Percentiles rank a stretch among this genome's conserved stretches.
Evolutionary conservation across 2,797 vertebrate species (phyloP).

Genomic region (Ctenopoma multispine): DNA sequence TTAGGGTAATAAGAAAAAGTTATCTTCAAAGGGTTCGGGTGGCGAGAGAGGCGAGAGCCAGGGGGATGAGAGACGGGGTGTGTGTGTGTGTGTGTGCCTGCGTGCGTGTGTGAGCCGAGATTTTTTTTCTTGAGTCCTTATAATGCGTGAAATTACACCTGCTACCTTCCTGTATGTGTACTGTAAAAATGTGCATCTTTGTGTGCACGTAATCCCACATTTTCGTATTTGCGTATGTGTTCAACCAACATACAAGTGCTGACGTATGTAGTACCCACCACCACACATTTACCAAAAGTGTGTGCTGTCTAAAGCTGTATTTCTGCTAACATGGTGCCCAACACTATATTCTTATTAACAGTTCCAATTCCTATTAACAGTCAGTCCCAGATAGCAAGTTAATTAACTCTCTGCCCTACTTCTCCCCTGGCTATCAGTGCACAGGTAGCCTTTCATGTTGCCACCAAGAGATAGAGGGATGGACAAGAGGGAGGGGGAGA

Average conservation of each 20-base stretch:
- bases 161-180: conserved; percentile 73
- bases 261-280: conserved; percentile 7
- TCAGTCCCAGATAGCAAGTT: conserved; percentile 76
- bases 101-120: conserved; percentile 35
- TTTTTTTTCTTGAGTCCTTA: conserved; percentile 62
- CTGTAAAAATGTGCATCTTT: conserved; percentile 14
- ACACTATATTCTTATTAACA: conserved; percentile 72
- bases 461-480: conserved; percentile 55
- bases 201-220: conserved; percentile 38
- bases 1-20: conserved; percentile 88
- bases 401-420: conserved; percentile 78
- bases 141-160: conserved; percentile 91
- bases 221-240: conserved; percentile 40
- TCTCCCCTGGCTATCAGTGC: conserved; percentile 79
- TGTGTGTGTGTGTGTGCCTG: conserved; percentile 22
- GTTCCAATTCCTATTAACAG: conserved; percentile 76
- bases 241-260: conserved; percentile 28
- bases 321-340: conserved; percentile 45
- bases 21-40: conserved; percentile 86
- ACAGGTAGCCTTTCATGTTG: conserved; percentile 84
- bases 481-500: conserved; percentile 22
- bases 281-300: conserved; percentile 17
- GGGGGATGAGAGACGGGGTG: conserved; percentile 59
- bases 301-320: conserved; percentile 44
- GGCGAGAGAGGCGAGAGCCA: conserved; percentile 64